phyloP scores from a whole-genome alignment of 2,888 invertebrate genomes.

The Uloborus plumipes region DNA sequence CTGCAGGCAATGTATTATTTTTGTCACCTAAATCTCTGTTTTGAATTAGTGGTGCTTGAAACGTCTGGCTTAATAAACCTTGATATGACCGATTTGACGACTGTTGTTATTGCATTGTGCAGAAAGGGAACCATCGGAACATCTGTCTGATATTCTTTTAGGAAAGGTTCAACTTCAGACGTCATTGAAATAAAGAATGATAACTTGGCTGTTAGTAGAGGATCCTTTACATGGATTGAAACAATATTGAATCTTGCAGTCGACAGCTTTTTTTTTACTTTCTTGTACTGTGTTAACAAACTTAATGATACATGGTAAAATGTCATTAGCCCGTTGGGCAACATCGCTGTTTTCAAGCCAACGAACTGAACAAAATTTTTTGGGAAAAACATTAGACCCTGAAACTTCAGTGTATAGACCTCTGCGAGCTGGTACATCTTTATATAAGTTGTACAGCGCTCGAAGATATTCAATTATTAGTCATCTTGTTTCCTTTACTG shows the following conservation, averaged over 20 bases:
- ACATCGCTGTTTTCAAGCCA: slow-evolving; percentile 21
- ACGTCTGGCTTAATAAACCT: slow-evolving; percentile 2
- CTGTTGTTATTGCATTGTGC: background rate
- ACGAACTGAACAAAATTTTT: slow-evolving; percentile 19
- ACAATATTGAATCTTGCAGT: slow-evolving; percentile 7
- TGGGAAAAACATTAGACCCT: background rate
- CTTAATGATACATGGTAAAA: background rate
- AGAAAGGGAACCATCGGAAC: slow-evolving; percentile 17
- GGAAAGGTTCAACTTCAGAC: slow-evolving; percentile 20
- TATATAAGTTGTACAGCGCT: background rate
- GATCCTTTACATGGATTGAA: background rate
- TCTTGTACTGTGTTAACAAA: background rate
- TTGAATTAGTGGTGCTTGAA: background rate
- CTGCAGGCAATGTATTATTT: background rate
- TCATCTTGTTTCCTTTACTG: background rate
- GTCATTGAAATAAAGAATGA: slow-evolving; percentile 6
- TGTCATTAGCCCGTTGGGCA: background rate
- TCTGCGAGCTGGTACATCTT: slow-evolving; percentile 13
- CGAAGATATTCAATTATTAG: background rate
- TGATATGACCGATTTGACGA: background rate
- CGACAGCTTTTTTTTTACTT: background rate
- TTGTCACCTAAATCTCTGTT: background rate
- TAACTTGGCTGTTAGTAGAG: background rate
- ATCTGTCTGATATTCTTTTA: slow-evolving; percentile 23
- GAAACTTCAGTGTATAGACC: background rate